A percentile compares a stretch with the other conserved stretches of the same genome.
Conservation (phyloP, 2,113 vertebrate genomes). For the Lamprologus sp. region DNA sequence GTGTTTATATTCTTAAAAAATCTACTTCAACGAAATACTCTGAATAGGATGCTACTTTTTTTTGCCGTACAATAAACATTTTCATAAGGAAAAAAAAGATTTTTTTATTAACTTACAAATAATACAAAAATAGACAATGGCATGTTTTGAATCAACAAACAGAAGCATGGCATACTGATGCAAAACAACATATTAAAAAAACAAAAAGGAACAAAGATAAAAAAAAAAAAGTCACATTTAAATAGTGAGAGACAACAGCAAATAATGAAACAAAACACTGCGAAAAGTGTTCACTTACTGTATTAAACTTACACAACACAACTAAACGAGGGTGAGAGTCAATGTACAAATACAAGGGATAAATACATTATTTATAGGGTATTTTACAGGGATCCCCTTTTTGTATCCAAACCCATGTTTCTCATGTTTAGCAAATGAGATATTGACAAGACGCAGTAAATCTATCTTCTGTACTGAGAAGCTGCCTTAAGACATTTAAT, state of each 20-base stretch:
- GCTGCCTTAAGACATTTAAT: conserved; percentile 91
- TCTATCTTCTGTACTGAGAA: conserved; percentile 80
- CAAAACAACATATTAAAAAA: conserved; percentile 73
- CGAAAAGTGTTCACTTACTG: conserved; percentile 81
- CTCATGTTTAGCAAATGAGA: conserved; percentile 81
- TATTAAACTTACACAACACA: conserved; percentile 90
- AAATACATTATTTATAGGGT: conserved; percentile 99
- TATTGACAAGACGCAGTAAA: conserved; percentile 83
- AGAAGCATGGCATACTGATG: conserved; percentile 80
- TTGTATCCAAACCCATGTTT: conserved; percentile 68
- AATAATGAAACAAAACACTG: conserved; percentile 81
- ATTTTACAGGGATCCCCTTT: conserved; percentile 87
- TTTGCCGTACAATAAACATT: conserved; percentile 90
- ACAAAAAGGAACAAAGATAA: conserved; percentile 54
- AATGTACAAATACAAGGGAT: conserved; percentile 96
- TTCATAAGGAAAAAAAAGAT: conserved; percentile 46
- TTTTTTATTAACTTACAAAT: conserved; percentile 92
- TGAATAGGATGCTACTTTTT: conserved; percentile 90
- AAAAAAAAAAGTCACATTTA: conserved; percentile 85
- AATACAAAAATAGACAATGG: conserved; percentile 96
- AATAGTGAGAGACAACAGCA: conserved; percentile 85
- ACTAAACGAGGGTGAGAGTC: conserved; percentile 77
- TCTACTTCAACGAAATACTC: conserved; percentile 95
- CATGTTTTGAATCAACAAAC: conserved; percentile 86
- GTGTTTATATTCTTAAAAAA: conserved; percentile 84